Conservation (phyloP, 2,113 vertebrate species). For the Elaphurus davidianus region DNA sequence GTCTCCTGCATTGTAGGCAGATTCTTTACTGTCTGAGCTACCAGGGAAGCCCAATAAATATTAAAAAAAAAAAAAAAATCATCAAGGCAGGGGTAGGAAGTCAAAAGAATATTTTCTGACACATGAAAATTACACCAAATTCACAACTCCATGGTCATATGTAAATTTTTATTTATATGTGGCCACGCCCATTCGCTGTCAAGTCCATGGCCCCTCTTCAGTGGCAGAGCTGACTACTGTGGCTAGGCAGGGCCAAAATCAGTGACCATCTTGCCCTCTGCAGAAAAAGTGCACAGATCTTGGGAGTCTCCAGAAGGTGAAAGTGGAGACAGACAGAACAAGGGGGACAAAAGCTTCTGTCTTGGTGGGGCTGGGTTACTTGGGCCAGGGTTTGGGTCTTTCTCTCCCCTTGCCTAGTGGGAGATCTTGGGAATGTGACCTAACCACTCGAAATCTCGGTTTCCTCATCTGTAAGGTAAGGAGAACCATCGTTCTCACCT, state of each 20-base stretch:
- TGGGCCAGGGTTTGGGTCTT: background rate
- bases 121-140: background rate
- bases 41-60: background rate
- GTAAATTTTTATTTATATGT: background rate
- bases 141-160: background rate
- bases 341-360: background rate
- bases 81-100: background rate
- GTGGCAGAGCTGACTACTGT: background rate
- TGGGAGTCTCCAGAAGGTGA: background rate
- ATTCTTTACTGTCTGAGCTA: background rate
- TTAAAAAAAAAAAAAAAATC: background rate
- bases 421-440: background rate
- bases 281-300: background rate
- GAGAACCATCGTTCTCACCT: background rate
- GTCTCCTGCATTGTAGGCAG: background rate
- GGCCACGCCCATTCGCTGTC: fast-evolving
- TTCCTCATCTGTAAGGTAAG: background rate
- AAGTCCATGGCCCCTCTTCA: fast-evolving
- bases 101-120: background rate
- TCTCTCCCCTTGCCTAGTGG: background rate
- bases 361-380: background rate
- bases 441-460: background rate
- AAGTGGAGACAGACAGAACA: background rate
- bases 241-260: background rate
- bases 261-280: background rate